Evolutionary conservation across 1,140 invertebrate species (phyloP).

Genomic region (Lerema accius): DNA sequence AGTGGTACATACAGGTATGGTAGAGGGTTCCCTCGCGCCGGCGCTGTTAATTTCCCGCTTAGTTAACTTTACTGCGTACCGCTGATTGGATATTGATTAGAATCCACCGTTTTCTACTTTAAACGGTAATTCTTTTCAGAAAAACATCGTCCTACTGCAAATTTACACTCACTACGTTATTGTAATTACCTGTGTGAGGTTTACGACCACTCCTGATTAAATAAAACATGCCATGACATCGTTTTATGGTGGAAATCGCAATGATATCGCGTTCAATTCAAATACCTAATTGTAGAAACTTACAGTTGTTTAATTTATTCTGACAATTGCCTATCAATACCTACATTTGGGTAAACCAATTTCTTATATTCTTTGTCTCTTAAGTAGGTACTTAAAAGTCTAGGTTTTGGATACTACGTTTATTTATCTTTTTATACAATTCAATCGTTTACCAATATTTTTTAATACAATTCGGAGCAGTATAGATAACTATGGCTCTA

Average conservation of each 20-base stretch:
- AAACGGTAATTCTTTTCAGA: conserved; percentile 70
- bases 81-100: conserved; percentile 81
- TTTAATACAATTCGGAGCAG: no score
- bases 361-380: no score
- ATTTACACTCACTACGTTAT: conserved; percentile 77
- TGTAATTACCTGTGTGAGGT: conserved; percentile 71
- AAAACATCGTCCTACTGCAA: conserved; percentile 68
- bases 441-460: no score
- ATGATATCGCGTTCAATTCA: conserved; percentile 27
- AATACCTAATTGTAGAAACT: not conserved
- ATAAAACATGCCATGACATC: conserved; percentile 70
- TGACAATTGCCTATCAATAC: no score
- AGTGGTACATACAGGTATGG: no score
- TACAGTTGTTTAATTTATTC: no score
- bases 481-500: no score
- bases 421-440: no score
- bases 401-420: no score
- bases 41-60: conserved; percentile 76
- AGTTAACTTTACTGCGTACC: conserved; percentile 76
- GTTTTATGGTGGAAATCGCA: conserved; percentile 43
- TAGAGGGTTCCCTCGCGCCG: conserved; percentile 32
- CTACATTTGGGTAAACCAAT: no score
- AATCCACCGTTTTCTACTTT: conserved; percentile 65
- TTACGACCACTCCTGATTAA: conserved; percentile 68
- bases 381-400: no score